phyloP scores from a whole-genome alignment of 2,888 invertebrate species.

The Luffia ferchaultella region DNA sequence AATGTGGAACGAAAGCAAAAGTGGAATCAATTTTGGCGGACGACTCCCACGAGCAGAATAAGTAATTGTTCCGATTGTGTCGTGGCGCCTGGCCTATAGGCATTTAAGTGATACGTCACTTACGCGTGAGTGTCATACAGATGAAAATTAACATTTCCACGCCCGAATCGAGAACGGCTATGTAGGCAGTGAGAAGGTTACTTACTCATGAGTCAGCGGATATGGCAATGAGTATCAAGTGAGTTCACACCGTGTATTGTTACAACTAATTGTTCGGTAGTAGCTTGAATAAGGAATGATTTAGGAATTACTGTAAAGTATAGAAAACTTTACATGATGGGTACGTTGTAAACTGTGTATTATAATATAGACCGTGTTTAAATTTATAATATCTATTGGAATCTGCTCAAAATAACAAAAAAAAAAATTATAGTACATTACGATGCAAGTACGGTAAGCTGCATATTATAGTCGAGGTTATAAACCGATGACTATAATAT shows the following conservation, averaged over 20 bases:
- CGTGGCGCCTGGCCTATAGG: background rate
- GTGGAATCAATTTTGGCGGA: background rate
- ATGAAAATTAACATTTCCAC: slow-evolving; percentile 6
- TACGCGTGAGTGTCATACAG: slow-evolving; percentile 6
- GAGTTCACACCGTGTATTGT: background rate
- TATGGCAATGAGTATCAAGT: background rate
- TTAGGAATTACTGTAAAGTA: no score
- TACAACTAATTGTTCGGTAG: background rate
- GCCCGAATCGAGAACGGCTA: slow-evolving; percentile 5
- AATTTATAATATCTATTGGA: no score
- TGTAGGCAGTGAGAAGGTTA: slow-evolving; percentile 6
- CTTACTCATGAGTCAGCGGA: slow-evolving; percentile 1
- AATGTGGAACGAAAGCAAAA: background rate
- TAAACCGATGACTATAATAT: no score
- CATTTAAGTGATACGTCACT: no score
- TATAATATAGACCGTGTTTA: no score
- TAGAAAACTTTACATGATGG: no score
- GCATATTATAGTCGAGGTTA: no score
- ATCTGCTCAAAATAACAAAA: no score
- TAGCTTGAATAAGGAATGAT: no score
- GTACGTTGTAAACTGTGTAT: no score
- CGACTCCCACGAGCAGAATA: background rate
- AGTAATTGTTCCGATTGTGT: background rate
- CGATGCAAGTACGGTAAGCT: no score
- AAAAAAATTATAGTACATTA: no score